Evolutionary conservation across 2,888 invertebrate genomes (phyloP), one percentile per base, ranked within the genome.

Genomic region (Protonemura montana): DNA sequence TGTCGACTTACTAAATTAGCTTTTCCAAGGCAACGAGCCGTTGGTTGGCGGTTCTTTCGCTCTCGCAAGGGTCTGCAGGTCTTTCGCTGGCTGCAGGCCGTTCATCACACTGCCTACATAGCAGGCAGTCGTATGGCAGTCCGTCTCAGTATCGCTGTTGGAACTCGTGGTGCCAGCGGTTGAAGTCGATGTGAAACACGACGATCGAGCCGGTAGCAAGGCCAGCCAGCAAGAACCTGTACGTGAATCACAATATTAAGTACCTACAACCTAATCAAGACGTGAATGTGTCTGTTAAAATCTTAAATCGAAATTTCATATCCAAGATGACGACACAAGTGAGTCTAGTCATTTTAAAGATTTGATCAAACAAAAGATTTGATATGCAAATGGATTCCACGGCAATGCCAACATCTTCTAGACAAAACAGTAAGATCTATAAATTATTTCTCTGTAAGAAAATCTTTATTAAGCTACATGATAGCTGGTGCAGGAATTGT

Each of bases 121-220:
- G 59, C 59, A 59, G 13, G 59, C 59, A 59, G 16, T 59, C 59
- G 59, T 59, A 59, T 13, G 59, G 59, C 59, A 59, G 59, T 21
- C 16, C 1, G 59, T 59, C 29, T 94, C 94, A 98, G 93, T 98
- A 98, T 90, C 98, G 95, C 92, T 98, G 98, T 91, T 98, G 98
- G 92, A 97, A 98, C 92, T 98, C 98, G 91, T 98, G 98, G 92
- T 98, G 98, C 98, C 98, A 98, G 91, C 97, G 94, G 92, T 99
- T 99, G 94, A 99, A 99, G 92, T 99, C 99, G 91, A 99, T 98
- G 93, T 99, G 99, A 93, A 99, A 99, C 90, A 99, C 98, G 88
- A 99, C 98, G 89, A 99, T 96, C 86, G 99, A 98, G 86, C 99
- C 99, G 89, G 99, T 98, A 87, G 98, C 98, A 87, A 99, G 93